These are phyloP conservation scores for Phalacrocorax carbo DNA, from an alignment of 2,113 vertebrate genomes.

Conservation along the genomic window DNA sequence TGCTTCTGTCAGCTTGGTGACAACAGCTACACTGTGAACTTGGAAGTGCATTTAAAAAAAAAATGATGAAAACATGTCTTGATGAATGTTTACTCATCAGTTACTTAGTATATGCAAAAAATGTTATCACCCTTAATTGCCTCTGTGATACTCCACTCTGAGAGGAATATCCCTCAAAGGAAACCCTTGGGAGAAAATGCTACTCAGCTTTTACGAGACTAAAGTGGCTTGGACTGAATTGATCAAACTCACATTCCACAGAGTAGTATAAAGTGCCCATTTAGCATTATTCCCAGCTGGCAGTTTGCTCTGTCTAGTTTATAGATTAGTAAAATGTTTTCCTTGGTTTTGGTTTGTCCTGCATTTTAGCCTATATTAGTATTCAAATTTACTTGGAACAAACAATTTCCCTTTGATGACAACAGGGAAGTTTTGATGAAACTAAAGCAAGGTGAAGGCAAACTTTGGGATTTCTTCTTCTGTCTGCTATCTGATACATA, in stretches of 20 bases:
- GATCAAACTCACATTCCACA: background rate
- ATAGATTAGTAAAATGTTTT: constrained; percentile 11
- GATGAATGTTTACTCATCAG: constrained; percentile 5
- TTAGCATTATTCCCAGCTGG: constrained; percentile 13
- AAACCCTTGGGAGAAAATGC: constrained; percentile 31
- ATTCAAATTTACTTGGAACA: constrained; percentile 17
- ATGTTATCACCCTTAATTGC: constrained; percentile 7
- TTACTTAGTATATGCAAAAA: constrained; percentile 26
- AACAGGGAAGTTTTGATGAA: background rate
- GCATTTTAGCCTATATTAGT: background rate
- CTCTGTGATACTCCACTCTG: constrained; percentile 1
- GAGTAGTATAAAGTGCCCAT: constrained; percentile 9
- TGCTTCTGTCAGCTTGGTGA: background rate
- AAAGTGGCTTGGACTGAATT: constrained; percentile 39
- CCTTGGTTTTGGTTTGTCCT: background rate
- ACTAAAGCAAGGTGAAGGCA: background rate
- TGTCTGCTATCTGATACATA: background rate
- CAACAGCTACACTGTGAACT: background rate
- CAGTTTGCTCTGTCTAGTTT: background rate
- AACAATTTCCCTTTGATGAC: background rate
- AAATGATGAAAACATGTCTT: background rate
- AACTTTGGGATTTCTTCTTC: background rate
- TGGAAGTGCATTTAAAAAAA: constrained; percentile 1
- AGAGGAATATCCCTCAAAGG: constrained; percentile 2
- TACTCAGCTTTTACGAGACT: constrained; percentile 31